Conservation (phyloP, 2,797 vertebrate genomes). For the Furcifer pardalis region DNA sequence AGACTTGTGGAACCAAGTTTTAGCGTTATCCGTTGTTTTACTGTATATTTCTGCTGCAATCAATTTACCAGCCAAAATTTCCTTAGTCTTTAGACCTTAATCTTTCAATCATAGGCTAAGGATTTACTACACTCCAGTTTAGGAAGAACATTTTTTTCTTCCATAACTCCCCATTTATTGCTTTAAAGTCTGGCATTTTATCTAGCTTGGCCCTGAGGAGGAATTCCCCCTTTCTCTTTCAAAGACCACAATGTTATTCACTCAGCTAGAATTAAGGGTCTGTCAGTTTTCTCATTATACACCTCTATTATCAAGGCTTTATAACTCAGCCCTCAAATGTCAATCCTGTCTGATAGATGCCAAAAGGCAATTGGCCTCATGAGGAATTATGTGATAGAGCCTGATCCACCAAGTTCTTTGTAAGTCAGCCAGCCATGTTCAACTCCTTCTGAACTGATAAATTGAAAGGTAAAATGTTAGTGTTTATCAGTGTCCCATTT, state of each 20-base stretch:
- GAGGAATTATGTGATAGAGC: neutral
- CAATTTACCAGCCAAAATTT: conserved; percentile 19
- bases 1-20: too few relatives aligned
- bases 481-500: neutral
- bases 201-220: neutral
- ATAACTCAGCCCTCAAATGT: conserved; percentile 21
- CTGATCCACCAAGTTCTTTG: neutral
- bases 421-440: neutral
- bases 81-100: conserved; percentile 13
- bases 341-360: neutral
- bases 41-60: conserved; percentile 7
- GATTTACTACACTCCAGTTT: conserved; percentile 24
- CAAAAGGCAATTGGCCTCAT: neutral
- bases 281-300: conserved; percentile 31
- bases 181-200: neutral
- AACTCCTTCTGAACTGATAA: conserved; percentile 1
- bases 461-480: conserved; percentile 1
- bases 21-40: too few relatives aligned
- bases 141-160: conserved; percentile 32
- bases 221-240: neutral
- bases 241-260: neutral
- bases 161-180: conserved; percentile 28
- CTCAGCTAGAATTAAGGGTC: neutral
- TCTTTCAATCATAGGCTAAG: conserved; percentile 5
- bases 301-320: neutral